Evolutionary conservation across 2,113 vertebrate species (phyloP).

Genomic region (Hippopotamus amphibius): DNA sequence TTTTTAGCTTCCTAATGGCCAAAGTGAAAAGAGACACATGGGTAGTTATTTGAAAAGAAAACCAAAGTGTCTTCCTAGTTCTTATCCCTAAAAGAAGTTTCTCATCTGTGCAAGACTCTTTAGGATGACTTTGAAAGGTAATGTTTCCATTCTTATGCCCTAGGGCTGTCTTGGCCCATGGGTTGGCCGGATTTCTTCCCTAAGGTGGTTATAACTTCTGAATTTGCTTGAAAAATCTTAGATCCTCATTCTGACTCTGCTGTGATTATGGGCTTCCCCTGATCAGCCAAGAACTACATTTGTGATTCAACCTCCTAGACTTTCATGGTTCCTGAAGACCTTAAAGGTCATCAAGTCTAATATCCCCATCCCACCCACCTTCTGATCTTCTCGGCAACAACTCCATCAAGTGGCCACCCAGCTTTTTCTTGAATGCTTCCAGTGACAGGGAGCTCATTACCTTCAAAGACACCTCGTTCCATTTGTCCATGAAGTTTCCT

Average conservation of each 20-base stretch:
- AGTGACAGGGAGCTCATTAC: not conserved
- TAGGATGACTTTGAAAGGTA: not conserved
- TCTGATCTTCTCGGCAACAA: conserved; percentile 50
- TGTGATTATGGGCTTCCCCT: conserved; percentile 72
- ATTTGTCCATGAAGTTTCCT: conserved; percentile 33
- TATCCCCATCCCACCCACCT: conserved; percentile 9
- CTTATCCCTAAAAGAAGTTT: not conserved
- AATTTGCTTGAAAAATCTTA: conserved; percentile 71
- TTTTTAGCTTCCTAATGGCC: not conserved
- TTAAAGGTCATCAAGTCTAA: conserved; percentile 68
- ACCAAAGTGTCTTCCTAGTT: not conserved
- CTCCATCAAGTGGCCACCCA: conserved; percentile 64
- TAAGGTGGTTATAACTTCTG: conserved; percentile 49
- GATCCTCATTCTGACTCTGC: conserved; percentile 75
- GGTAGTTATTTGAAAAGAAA: not conserved
- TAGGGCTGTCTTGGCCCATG: not conserved
- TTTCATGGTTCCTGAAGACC: conserved; percentile 63
- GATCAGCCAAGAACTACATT: conserved; percentile 16
- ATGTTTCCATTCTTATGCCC: not conserved
- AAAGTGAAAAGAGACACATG: not conserved
- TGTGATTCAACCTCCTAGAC: conserved; percentile 78
- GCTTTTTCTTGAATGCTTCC: conserved; percentile 44
- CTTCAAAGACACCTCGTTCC: not conserved
- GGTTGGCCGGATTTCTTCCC: conserved; percentile 40
- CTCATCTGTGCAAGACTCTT: not conserved